Percentiles rank a stretch among this genome's conserved stretches.
Conservation (phyloP, 2,888 invertebrate species). For the Ptilodon capucinus region DNA sequence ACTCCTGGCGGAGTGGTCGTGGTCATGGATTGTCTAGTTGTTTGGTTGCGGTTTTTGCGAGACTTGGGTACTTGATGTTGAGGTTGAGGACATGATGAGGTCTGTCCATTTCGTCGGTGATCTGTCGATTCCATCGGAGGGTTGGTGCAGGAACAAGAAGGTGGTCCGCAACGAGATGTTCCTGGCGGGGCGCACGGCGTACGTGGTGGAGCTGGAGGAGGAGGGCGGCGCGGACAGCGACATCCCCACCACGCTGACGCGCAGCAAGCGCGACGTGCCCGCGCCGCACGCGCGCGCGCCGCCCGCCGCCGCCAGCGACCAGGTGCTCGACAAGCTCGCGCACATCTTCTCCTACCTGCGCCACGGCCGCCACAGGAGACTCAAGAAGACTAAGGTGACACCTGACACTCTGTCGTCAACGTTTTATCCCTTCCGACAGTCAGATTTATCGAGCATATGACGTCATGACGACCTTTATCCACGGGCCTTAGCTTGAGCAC, state of each 20-base stretch:
- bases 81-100: no score
- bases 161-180: slow-evolving; percentile 95
- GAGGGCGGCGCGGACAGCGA: slow-evolving; percentile 88
- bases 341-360: slow-evolving; percentile 98
- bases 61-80: no score
- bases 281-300: slow-evolving; percentile 82
- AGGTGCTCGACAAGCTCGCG: slow-evolving; percentile 97
- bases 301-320: slow-evolving; percentile 86
- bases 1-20: no score
- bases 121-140: no score
- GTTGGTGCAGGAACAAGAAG: slow-evolving; percentile 86
- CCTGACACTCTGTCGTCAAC: no score
- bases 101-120: no score
- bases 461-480: no score
- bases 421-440: no score
- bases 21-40: no score
- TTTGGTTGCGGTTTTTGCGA: background rate
- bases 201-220: slow-evolving; percentile 96
- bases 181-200: slow-evolving; percentile 98
- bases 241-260: slow-evolving; percentile 96
- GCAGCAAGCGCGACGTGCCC: slow-evolving; percentile 96
- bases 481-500: no score
- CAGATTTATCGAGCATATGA: no score
- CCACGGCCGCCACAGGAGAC: slow-evolving; percentile 90
- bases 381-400: slow-evolving; percentile 86